Evolutionary conservation across 2,797 vertebrate species (phyloP), one percentile per base, ranked within the genome.

Genomic region (Luscinia megarhynchos): DNA sequence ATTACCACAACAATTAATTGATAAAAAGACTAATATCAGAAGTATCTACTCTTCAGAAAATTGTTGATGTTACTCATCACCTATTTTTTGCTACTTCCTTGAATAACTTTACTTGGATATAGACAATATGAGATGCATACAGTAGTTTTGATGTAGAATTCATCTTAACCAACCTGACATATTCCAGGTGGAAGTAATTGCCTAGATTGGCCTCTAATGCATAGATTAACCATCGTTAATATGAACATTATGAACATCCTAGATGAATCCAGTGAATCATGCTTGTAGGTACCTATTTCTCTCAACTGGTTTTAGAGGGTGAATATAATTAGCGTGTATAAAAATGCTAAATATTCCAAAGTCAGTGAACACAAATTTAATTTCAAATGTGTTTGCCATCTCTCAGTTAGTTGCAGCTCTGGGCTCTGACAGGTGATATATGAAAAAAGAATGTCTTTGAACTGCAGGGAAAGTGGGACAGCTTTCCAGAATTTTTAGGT

Each of bases 221-320:
- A 26, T 8, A 54, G 27, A 22, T 78, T 27, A n/a, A 9, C 1
- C 7, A 21, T 58, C 0, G 0, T 23, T 63, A 32, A 34, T 43
- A 59, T 4, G 2, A 19, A 40, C 0, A 9, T 32, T 21, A 63
- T 5, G 2, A 26, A 45, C 0, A 32, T 21, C 30, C 55, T 51
- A 78, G 53, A 27, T 48, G 11, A 32, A 21, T 57, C 38, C 34
- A 66, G 23, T 38, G 43, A 55, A 41, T 46, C 36, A 53, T 55
- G 15, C 6, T 57, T 78, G 6, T 36, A 55, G 12, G 17, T 32
- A 57, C 15, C 23, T 50, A 14, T 64, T 79, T 75, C 15, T 54
- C 50, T 63, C 17, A 53, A 17, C 10, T 27, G 26, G 2, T 72
- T 84, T 63, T 53, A 68, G 53, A 20, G 7, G 29, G 2, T 59